Evolutionary conservation across 92 coral and sea anemone species (phyloP), one percentile per base, ranked within the genome.

Genomic region (Ricordea florida): DNA sequence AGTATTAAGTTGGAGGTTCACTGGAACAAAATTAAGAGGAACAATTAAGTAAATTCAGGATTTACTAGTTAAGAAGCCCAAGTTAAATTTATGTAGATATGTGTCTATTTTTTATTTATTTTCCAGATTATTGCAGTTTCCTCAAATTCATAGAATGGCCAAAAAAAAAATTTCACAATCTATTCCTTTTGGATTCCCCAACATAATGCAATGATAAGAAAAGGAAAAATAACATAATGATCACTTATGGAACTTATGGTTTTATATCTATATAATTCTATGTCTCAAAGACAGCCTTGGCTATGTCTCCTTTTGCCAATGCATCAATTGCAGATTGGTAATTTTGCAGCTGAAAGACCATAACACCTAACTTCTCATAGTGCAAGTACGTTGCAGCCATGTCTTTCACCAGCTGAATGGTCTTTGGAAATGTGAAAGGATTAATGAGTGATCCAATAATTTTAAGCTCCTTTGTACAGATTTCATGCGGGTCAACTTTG

Each of bases 251-350:
- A n/a, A n/a, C n/a, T n/a, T n/a, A n/a, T n/a, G n/a, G n/a, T n/a
- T n/a, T n/a, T 6, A 22, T 17, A 6, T 17, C 25, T 13, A 46
- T 5, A 5, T 13, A 18, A 10, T 37, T 10, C 35, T 60, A 94
- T 57, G 87, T 83, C 46, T 88, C 94, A 91, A 91, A 91, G 31
- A 94, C 93, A 51, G 93, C 98, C 72, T 94, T 94, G 18, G 89
- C 56, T 50, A 94, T 85, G 26, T 72, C 78, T 14, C 57, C 88
- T 76, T 84, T 91, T 33, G 82, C 51, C 41, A 94, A 73, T 33
- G 92, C 73, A 18, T 81, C 68, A 29, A 94, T 60, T 14, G 97
- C 98, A 27, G 87, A 76, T 16, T 90, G 76, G 81, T 94, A 94
- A 17, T 77, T 83, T 15, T 66, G 71, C 10, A 94, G 82, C 58